Evolutionary conservation across 2,888 invertebrate genomes (phyloP).

Genomic region (Stomorhina lunata): DNA sequence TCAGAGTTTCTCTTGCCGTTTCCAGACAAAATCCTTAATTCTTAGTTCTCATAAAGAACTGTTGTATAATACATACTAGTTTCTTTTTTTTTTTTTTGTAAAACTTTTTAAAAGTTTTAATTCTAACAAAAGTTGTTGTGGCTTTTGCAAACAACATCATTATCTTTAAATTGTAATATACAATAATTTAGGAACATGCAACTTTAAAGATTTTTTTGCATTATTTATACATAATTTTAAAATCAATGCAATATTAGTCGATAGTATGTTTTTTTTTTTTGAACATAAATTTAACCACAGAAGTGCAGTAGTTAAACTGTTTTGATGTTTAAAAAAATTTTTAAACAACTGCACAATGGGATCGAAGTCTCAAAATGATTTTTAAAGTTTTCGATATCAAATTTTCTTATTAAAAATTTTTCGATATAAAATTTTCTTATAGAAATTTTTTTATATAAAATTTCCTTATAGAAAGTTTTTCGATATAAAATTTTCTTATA

Average conservation of each 20-base stretch:
- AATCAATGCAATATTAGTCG: constrained; percentile 3
- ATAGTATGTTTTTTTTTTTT: neutral
- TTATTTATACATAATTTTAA: no score
- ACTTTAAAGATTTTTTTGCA: neutral
- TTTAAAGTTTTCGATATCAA: neutral
- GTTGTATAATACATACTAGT: neutral
- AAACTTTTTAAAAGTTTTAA: constrained; percentile 28
- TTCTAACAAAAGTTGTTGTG: constrained; percentile 26
- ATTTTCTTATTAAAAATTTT: neutral
- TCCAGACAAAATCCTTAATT: no score
- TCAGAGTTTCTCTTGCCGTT: no score
- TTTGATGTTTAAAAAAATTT: neutral
- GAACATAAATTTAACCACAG: constrained; percentile 20
- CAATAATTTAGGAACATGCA: constrained; percentile 59
- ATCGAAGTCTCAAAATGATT: neutral
- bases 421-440: no score
- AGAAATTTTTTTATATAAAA: neutral
- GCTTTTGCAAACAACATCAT: constrained; percentile 56
- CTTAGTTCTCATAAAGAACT: no score
- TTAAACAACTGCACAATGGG: constrained; percentile 31
- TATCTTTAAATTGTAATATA: constrained; percentile 63
- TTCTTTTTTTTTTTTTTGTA: neutral
- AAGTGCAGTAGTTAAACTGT: constrained; percentile 25
- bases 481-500: no score
- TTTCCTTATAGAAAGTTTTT: neutral